A percentile compares a stretch with the other conserved stretches of the same genome.
phyloP scores from a whole-genome alignment of 1,140 invertebrate genomes.

The Zaprionus lachaisei region DNA sequence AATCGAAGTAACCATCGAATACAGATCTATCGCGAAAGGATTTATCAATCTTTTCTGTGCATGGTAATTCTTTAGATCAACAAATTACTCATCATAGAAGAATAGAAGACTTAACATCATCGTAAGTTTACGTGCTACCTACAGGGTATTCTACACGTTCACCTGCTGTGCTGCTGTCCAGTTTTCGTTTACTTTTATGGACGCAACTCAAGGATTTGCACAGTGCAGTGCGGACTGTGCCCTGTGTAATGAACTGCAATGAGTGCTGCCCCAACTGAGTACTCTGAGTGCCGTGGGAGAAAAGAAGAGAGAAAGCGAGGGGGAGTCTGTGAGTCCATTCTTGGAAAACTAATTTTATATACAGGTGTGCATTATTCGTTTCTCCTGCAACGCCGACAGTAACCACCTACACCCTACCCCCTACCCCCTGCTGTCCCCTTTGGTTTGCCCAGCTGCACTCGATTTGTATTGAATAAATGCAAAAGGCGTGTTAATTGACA shows the following conservation, averaged over 20 bases:
- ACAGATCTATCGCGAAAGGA: too few species aligned
- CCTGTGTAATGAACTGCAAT: constrained; percentile 31
- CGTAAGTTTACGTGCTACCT: accelerated
- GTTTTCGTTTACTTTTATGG: constrained; percentile 75
- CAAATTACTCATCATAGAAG: too few species aligned
- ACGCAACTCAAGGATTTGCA: constrained; percentile 61
- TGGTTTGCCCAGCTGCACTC: constrained; percentile 35
- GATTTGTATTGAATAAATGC: constrained; percentile 82
- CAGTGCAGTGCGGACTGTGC: constrained; percentile 63
- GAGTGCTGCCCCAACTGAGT: constrained; percentile 6
- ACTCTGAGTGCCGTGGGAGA: constrained; percentile 4
- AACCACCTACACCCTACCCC: too few species aligned
- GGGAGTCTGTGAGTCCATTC: constrained; percentile 51
- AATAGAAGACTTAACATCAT: background rate
- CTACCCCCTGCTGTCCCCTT: background rate
- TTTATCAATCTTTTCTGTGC: too few species aligned
- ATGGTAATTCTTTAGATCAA: background rate
- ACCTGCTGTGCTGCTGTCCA: constrained; percentile 29
- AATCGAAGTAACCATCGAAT: too few species aligned
- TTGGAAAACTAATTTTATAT: constrained; percentile 76
- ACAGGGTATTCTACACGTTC: background rate
- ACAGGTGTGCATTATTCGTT: constrained; percentile 48
- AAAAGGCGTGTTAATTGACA: constrained; percentile 82
- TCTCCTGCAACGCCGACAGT: background rate
- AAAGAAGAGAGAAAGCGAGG: background rate